Percentiles rank a stretch among this genome's conserved stretches.
phyloP scores from a whole-genome alignment of 2,888 invertebrate genomes.

The Dimorphilus gyrociliatus region DNA sequence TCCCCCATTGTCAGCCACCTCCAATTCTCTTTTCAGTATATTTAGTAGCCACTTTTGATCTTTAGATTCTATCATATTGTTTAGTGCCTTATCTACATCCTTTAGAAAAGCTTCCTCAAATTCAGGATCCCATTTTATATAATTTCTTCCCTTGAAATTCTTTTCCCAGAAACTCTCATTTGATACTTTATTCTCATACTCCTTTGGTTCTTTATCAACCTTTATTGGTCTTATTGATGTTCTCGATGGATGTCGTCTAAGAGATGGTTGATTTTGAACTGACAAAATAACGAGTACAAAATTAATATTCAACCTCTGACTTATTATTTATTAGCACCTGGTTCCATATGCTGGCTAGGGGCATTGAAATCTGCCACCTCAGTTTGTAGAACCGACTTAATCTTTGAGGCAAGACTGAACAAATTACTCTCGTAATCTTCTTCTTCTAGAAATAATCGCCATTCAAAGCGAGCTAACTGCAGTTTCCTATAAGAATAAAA shows the following conservation, averaged over 20 bases:
- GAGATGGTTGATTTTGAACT: too few relatives aligned
- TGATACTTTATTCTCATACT: constrained; percentile 1
- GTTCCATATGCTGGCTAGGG: too few relatives aligned
- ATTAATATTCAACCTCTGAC: too few relatives aligned
- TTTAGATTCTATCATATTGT: constrained; percentile 9
- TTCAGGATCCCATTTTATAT: constrained; percentile 11
- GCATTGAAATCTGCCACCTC: too few relatives aligned
- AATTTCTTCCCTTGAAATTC: constrained; percentile 9
- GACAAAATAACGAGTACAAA: too few relatives aligned
- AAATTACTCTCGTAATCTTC: constrained; percentile 15
- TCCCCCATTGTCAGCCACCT: constrained; percentile 14
- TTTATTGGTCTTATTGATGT: too few relatives aligned
- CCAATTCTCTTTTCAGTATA: constrained; percentile 17
- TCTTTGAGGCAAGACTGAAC: constrained; percentile 9
- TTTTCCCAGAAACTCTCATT: constrained; percentile 12
- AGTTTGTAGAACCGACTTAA: too few relatives aligned
- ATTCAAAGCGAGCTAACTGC: constrained; percentile 19
- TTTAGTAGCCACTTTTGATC: constrained; percentile 16
- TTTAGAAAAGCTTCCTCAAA: constrained; percentile 12
- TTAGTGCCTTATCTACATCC: constrained; percentile 11
- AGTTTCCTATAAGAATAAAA: constrained; percentile 15
- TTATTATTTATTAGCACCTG: too few relatives aligned
- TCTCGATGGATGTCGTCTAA: too few relatives aligned
- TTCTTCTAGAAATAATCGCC: constrained; percentile 14
- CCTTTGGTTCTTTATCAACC: constrained; percentile 3